Percentiles rank a stretch among this genome's conserved stretches.
Conservation (phyloP, 2,888 invertebrate species). For the Dasypolia templi region DNA sequence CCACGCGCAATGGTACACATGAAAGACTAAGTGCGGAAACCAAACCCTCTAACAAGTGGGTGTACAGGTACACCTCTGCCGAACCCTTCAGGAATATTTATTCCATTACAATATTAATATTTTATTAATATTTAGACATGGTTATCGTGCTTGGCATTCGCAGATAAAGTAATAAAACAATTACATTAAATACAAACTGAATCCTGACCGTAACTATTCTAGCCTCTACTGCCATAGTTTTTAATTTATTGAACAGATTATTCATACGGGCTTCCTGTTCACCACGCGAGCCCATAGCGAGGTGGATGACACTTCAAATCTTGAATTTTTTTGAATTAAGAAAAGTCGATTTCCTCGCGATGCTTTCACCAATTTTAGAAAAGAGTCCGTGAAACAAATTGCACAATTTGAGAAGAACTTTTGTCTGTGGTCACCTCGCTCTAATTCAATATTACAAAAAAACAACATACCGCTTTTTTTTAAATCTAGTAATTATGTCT, state of each 20-base stretch:
- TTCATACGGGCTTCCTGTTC: background rate
- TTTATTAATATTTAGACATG: too few species aligned
- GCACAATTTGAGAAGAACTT: background rate
- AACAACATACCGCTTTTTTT: background rate
- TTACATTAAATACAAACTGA: slow-evolving; percentile 1
- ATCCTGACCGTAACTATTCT: slow-evolving; percentile 14
- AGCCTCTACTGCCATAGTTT: slow-evolving; percentile 29
- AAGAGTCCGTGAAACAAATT: background rate
- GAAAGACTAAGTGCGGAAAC: too few species aligned
- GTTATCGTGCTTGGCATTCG: background rate
- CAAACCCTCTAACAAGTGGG: too few species aligned
- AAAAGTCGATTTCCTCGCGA: accelerated
- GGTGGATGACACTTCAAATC: background rate
- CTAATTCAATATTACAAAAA: background rate
- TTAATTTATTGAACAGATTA: slow-evolving; percentile 40
- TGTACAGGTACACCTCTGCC: too few species aligned
- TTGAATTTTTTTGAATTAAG: background rate
- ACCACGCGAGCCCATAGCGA: too few species aligned
- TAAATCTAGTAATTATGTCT: background rate
- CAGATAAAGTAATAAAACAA: slow-evolving; percentile 19
- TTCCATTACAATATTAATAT: too few species aligned
- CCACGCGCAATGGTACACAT: too few species aligned
- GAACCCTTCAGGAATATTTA: too few species aligned
- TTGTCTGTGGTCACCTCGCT: background rate
- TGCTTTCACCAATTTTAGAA: background rate